Conservation (phyloP, 1,140 invertebrate species). For the Ceratitis capitata region DNA sequence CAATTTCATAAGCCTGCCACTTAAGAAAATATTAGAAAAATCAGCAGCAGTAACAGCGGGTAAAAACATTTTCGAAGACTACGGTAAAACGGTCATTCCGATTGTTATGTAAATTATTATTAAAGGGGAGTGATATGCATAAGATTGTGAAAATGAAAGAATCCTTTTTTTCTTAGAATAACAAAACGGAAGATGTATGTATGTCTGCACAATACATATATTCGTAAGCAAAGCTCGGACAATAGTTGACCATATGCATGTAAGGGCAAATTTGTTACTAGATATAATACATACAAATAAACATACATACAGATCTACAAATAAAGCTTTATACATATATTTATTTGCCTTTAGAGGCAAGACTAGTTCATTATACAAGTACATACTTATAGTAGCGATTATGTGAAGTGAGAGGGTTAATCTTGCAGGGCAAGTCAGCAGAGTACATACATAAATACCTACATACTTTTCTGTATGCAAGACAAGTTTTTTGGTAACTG, state of each 20-base stretch:
- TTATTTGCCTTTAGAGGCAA: too few relatives aligned
- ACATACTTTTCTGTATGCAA: too few relatives aligned
- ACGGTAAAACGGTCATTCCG: background rate
- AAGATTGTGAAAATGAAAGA: background rate
- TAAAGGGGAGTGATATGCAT: conserved; percentile 1
- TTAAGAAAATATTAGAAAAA: conserved; percentile 40
- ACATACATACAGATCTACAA: background rate
- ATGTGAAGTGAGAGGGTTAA: conserved; percentile 30
- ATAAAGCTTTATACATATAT: too few relatives aligned
- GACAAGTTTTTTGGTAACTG: conserved; percentile 14
- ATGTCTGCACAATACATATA: too few relatives aligned
- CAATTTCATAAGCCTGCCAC: conserved; percentile 54
- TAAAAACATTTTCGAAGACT: background rate
- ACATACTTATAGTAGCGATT: conserved; percentile 39
- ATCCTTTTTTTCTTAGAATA: background rate
- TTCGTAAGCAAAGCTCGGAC: background rate
- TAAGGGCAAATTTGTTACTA: conserved; percentile 19
- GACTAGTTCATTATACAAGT: too few relatives aligned
- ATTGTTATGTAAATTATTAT: conserved; percentile 36
- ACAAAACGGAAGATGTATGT: conserved; percentile 9
- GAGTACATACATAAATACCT: conserved; percentile 40
- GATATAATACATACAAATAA: background rate
- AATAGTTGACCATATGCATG: background rate
- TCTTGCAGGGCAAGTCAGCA: background rate
- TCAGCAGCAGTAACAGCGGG: background rate